These are phyloP conservation scores for Neuroscelio doddi DNA, from an alignment of 2,888 invertebrate species.

Conservation along the genomic window DNA sequence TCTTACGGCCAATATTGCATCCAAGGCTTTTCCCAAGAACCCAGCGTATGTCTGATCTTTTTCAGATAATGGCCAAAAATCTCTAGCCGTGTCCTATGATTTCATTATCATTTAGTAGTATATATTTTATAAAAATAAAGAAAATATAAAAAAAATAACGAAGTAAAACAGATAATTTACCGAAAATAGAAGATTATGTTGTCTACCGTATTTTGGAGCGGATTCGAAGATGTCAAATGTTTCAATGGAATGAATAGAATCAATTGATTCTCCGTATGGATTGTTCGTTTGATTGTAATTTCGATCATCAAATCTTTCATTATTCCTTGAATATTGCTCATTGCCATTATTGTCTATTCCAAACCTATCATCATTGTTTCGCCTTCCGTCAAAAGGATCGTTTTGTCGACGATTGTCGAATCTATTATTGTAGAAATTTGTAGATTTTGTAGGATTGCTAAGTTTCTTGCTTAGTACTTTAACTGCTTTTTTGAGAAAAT, in stretches of 20 bases:
- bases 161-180: slow-evolving; percentile 71
- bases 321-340: slow-evolving; percentile 30
- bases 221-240: slow-evolving; percentile 85
- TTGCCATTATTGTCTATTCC: slow-evolving; percentile 39
- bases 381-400: slow-evolving; percentile 8
- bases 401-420: slow-evolving; percentile 34
- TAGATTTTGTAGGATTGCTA: slow-evolving; percentile 33
- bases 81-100: slow-evolving; percentile 81
- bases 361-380: slow-evolving; percentile 37
- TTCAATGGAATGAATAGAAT: slow-evolving; percentile 74
- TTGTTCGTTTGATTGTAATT: slow-evolving; percentile 9
- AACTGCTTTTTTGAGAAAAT: slow-evolving; percentile 77
- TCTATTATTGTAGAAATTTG: slow-evolving; percentile 49
- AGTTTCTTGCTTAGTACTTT: slow-evolving; percentile 21
- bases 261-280: slow-evolving; percentile 26
- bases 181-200: slow-evolving; percentile 85
- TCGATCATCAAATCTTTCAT: no score
- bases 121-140: no score
- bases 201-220: slow-evolving; percentile 77
- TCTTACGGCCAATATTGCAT: slow-evolving; percentile 82
- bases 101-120: slow-evolving; percentile 6
- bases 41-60: slow-evolving; percentile 84
- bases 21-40: slow-evolving; percentile 80
- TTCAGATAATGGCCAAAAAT: slow-evolving; percentile 79
- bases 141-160: slow-evolving; percentile 12